Evolutionary conservation across 2,797 vertebrate genomes (phyloP).

Genomic region (Coluber constrictor): DNA sequence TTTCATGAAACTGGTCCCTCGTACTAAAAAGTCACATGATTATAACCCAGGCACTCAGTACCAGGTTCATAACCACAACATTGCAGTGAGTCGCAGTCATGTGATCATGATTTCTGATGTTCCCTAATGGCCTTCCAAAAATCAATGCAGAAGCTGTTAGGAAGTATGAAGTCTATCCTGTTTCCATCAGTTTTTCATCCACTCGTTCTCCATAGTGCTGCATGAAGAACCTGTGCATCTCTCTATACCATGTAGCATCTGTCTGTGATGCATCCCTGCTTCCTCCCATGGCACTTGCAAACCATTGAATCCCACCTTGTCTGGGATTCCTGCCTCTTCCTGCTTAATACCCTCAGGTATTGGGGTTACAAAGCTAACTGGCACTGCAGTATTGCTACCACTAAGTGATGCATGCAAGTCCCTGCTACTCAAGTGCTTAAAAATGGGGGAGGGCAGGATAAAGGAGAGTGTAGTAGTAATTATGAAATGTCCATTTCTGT

Average conservation of each 20-base stretch:
- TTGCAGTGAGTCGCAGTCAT: not conserved
- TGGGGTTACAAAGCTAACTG: not conserved
- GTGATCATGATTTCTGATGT: not conserved
- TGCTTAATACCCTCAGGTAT: not conserved
- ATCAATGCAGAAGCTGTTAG: not conserved
- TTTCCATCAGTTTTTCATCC: not conserved
- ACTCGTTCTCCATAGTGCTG: not conserved
- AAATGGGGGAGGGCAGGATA: not conserved
- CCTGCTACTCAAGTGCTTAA: not conserved
- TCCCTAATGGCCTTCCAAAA: not conserved
- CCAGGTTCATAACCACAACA: not conserved
- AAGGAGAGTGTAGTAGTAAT: not conserved
- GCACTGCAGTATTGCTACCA: not conserved
- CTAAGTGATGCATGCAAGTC: not conserved
- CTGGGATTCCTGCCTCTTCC: not conserved
- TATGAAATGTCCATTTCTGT: not conserved
- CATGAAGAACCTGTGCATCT: not conserved
- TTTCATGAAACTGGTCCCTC: not conserved
- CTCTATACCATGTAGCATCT: not conserved
- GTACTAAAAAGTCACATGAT: not conserved
- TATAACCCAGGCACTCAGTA: not conserved
- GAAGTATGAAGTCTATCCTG: not conserved
- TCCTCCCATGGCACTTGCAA: not conserved
- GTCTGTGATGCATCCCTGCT: not conserved
- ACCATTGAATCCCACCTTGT: not conserved